Conservation (phyloP, 2,113 vertebrate genomes). For the Nansenia antarctica region DNA sequence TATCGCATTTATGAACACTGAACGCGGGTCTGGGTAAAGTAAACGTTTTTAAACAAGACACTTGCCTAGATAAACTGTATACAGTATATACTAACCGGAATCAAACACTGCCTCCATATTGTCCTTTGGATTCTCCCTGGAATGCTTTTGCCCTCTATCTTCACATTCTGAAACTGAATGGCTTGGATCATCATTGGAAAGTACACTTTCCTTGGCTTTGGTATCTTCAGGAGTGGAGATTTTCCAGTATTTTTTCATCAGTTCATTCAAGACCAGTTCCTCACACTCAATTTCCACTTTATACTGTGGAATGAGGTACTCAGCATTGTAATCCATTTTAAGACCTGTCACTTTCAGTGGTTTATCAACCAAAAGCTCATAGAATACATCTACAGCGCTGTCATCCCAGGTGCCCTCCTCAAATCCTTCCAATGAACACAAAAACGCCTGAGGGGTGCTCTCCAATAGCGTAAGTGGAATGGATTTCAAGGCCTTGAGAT, state of each 20-base stretch:
- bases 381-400: constrained; percentile 74
- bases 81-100: too few relatives aligned
- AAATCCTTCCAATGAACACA: constrained; percentile 81
- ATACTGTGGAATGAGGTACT: constrained; percentile 64
- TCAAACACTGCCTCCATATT: too few relatives aligned
- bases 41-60: too few relatives aligned
- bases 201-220: too few relatives aligned
- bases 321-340: constrained; percentile 37
- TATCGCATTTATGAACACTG: too few relatives aligned
- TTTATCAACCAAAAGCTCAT: constrained; percentile 68
- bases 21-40: too few relatives aligned
- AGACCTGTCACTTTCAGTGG: constrained; percentile 71
- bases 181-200: too few relatives aligned
- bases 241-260: constrained; percentile 77
- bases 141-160: too few relatives aligned
- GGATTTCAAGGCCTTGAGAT: constrained; percentile 61
- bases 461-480: constrained; percentile 70
- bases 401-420: constrained; percentile 74
- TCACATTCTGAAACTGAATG: too few relatives aligned
- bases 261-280: constrained; percentile 68
- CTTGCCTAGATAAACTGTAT: too few relatives aligned
- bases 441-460: constrained; percentile 79
- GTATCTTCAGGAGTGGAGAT: not conserved
- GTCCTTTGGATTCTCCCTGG: too few relatives aligned
- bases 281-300: constrained; percentile 73